Conservation (phyloP, 2,113 vertebrate genomes). For the Leucopsar rothschildi region DNA sequence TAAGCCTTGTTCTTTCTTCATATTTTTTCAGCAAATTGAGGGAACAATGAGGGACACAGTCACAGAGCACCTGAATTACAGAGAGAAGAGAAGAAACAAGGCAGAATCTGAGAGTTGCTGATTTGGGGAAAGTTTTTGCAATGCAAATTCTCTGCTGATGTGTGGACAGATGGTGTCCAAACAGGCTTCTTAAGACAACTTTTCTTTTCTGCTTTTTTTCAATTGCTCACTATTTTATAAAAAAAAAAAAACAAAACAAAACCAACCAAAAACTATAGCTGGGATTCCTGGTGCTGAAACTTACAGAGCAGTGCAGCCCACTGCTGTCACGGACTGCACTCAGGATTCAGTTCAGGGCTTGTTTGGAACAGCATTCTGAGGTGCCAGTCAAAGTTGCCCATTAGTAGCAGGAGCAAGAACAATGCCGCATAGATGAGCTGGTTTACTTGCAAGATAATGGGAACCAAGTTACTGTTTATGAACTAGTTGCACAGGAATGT, state of each 20-base stretch:
- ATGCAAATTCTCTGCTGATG: neutral
- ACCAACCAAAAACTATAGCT: neutral
- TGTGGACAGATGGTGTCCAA: neutral
- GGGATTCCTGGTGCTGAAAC: neutral
- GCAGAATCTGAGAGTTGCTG: neutral
- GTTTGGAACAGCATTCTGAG: neutral
- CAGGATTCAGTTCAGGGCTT: neutral
- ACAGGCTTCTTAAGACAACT: neutral
- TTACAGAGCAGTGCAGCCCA: neutral
- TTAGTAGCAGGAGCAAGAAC: neutral
- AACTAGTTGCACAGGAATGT: neutral
- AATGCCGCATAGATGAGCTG: neutral
- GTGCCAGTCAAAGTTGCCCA: neutral
- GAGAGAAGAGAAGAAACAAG: neutral
- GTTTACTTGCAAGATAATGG: neutral
- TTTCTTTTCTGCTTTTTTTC: neutral
- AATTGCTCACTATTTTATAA: neutral
- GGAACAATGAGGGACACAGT: neutral
- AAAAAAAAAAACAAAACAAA: neutral
- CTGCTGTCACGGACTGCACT: neutral
- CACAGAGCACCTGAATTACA: neutral
- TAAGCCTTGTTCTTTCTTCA: neutral
- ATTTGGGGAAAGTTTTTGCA: neutral
- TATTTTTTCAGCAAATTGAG: neutral
- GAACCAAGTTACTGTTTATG: neutral